phyloP scores from a whole-genome alignment of 2,797 vertebrate species.

The Dipus sagitta region DNA sequence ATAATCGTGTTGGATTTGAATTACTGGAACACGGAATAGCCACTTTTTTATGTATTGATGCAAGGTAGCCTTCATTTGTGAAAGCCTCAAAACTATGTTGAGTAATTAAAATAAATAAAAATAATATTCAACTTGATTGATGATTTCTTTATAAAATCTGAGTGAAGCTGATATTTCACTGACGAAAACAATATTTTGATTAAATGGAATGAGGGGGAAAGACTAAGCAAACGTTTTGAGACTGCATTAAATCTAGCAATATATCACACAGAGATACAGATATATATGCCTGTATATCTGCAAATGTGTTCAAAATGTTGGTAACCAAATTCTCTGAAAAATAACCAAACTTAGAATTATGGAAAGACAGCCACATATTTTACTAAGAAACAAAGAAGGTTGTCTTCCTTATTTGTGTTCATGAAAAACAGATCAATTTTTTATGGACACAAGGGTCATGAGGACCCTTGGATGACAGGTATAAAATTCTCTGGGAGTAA shows the following conservation, averaged over 20 bases:
- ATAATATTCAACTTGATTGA: not conserved
- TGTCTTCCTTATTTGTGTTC: conserved; percentile 36
- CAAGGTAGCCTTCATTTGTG: conserved; percentile 2
- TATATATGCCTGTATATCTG: not conserved
- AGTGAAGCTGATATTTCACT: conserved; percentile 33
- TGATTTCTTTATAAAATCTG: conserved; percentile 53
- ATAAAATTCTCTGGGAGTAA: conserved; percentile 21
- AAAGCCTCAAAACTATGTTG: conserved; percentile 55
- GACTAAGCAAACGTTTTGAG: not conserved
- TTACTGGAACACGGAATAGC: not conserved
- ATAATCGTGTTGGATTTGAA: conserved; percentile 55
- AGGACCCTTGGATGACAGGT: not conserved
- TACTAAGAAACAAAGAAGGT: conserved; percentile 38
- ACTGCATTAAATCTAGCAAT: not conserved
- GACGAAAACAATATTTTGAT: not conserved
- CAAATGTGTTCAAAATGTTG: not conserved
- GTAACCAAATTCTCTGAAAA: conserved; percentile 34
- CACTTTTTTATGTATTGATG: conserved; percentile 18
- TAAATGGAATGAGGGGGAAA: not conserved
- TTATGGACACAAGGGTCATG: not conserved
- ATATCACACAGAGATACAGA: not conserved
- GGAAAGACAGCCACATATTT: conserved; percentile 34
- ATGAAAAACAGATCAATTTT: not conserved
- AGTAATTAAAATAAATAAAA: conserved; percentile 7
- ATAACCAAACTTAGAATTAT: conserved; percentile 39